Evolutionary conservation across 2,797 vertebrate species (phyloP), one percentile per base, ranked within the genome.

Genomic region (Fistularia commersonii): DNA sequence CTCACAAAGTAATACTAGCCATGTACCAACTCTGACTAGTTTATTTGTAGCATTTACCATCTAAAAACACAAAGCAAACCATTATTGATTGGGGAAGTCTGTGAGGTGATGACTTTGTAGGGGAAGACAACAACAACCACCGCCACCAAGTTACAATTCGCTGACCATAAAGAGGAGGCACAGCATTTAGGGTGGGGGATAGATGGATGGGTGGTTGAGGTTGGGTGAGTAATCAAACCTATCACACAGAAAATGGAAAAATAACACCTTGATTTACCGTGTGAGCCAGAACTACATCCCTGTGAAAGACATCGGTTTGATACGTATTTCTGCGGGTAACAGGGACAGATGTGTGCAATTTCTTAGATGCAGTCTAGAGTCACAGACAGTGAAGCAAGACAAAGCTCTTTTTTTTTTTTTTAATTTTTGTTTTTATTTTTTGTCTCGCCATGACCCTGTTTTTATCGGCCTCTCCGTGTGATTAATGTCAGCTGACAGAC

Each of bases 401-500:
- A 55, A 54, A 67, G 53, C 51, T 59, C 31, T 57, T 60, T 59
- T 72, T 68, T 57, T 32, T 63, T 51, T 57, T n/a, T n/a, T n/a
- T n/a, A n/a, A n/a, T n/a, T n/a, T n/a, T n/a, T n/a, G n/a, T n/a
- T n/a, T n/a, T n/a, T 60, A n/a, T n/a, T n/a, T n/a, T n/a, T n/a
- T n/a, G n/a, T n/a, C n/a, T n/a, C 52, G 48, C 32, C 45, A 14
- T 13, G 32, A 37, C 66, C 45, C 57, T 63, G 63, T 74, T 48
- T 80, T 73, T 64, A 70, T 74, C 77, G 64, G 48, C 47, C 69
- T 84, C 66, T 70, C 61, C 23, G 37, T 45, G 43, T 87, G 88
- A 91, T 87, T 89, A 87, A 90, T 88, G 84, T 57, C 69, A 71
- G 74, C 77, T 68, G 63, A 77, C 66, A 76, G 69, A 59, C 74